Percentiles rank a stretch among this genome's conserved stretches.
Evolutionary conservation across 30 jellyfish, hydroid and myxozoan species (phyloP).

Genomic region (Hydractinia symbiolongicarpus): DNA sequence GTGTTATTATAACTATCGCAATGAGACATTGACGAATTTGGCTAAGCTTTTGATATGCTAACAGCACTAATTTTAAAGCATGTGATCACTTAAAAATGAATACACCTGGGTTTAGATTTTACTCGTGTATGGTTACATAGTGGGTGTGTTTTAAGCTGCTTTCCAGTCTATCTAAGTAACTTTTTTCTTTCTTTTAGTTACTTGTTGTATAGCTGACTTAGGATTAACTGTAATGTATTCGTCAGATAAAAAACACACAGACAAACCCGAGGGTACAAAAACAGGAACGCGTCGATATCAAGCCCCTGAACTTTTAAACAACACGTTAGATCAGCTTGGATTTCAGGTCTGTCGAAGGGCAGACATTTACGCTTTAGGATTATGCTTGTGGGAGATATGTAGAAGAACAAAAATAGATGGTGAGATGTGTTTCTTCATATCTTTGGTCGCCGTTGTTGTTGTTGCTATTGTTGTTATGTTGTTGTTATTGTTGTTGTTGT

Average conservation of each 20-base stretch:
- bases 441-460: no score
- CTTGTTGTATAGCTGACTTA: conserved; percentile 91
- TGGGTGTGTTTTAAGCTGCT: not conserved
- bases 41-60: no score
- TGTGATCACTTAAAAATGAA: no score
- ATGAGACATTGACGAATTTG: no score
- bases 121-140: not conserved
- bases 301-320: conserved; percentile 79
- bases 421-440: not conserved
- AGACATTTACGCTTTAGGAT: conserved; percentile 85
- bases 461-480: no score
- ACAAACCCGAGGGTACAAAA: conserved; percentile 66
- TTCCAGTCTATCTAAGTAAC: not conserved
- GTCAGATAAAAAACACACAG: conserved; percentile 56
- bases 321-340: conserved; percentile 35
- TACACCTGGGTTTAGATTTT: not conserved
- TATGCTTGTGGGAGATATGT: conserved; percentile 92
- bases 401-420: conserved; percentile 62
- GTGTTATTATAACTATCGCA: no score
- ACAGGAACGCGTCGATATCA: conserved; percentile 90
- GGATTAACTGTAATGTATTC: conserved; percentile 88
- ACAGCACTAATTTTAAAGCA: no score
- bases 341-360: conserved; percentile 81
- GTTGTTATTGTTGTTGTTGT: not conserved
- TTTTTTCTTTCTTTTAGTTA: conserved; percentile 35